Percentiles rank a stretch among this genome's conserved stretches.
Evolutionary conservation across 2,113 vertebrate species (phyloP).

Genomic region (Glaucidium brasilianum): DNA sequence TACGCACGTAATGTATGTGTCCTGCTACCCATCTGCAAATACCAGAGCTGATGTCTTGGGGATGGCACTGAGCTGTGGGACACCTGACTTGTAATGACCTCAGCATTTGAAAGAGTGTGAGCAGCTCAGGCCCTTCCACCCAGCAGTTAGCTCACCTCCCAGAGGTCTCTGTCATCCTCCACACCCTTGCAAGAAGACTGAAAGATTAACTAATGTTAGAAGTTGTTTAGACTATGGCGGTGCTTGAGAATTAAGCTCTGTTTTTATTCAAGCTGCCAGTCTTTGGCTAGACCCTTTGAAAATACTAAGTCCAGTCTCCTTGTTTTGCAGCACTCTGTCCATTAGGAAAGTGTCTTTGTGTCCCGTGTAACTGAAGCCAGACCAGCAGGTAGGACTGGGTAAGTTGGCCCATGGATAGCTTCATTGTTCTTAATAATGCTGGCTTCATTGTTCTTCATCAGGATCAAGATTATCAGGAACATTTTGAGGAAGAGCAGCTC

Average conservation of each 20-base stretch:
- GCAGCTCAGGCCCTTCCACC: neutral
- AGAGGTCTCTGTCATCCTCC: neutral
- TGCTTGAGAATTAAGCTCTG: neutral
- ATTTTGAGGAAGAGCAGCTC: neutral
- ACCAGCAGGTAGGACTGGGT: neutral
- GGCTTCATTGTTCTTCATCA: neutral
- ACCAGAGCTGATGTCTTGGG: neutral
- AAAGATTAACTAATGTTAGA: neutral
- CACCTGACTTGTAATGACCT: neutral
- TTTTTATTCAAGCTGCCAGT: neutral
- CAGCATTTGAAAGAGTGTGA: neutral
- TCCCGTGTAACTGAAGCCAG: neutral
- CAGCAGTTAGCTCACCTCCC: neutral
- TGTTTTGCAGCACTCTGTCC: neutral
- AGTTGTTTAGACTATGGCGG: neutral
- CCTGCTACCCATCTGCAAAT: neutral
- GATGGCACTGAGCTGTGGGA: neutral
- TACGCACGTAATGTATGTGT: rapidly evolving
- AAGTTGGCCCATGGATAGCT: neutral
- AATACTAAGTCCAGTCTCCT: neutral
- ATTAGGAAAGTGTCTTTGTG: neutral
- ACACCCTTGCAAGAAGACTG: neutral
- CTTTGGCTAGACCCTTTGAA: neutral
- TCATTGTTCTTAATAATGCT: neutral
- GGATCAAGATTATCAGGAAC: neutral